A percentile compares a stretch with the other conserved stretches of the same genome.
phyloP scores from a whole-genome alignment of 2,888 invertebrate species.

The Eristalis pertinax region DNA sequence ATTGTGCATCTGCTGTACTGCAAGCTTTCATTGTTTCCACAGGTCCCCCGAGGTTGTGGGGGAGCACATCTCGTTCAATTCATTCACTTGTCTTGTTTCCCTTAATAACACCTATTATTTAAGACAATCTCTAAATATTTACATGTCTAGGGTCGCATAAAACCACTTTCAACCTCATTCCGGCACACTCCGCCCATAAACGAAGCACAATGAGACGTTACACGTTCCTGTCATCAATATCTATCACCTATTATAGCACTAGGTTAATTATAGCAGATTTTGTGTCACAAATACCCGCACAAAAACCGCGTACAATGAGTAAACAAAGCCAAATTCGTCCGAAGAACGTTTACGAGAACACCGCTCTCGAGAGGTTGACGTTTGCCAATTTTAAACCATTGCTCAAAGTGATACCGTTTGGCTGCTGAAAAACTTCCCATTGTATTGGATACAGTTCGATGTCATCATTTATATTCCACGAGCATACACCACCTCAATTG shows the following conservation, averaged over 20 bases:
- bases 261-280: background rate
- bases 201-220: background rate
- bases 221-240: background rate
- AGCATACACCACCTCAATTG: slow-evolving; percentile 20
- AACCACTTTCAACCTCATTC: background rate
- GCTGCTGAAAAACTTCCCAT: slow-evolving; percentile 31
- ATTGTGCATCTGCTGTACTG: too few relatives aligned
- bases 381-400: background rate
- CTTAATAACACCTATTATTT: too few relatives aligned
- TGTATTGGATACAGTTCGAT: slow-evolving; percentile 21
- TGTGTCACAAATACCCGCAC: background rate
- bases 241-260: background rate
- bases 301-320: background rate
- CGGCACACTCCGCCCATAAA: background rate
- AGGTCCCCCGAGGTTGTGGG: too few relatives aligned
- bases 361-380: background rate
- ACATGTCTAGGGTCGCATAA: background rate
- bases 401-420: slow-evolving; percentile 41
- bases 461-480: slow-evolving; percentile 39
- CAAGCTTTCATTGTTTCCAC: too few relatives aligned
- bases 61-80: too few relatives aligned
- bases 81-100: too few relatives aligned
- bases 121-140: too few relatives aligned
- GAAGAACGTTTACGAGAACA: slow-evolving; percentile 44
- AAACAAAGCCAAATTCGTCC: slow-evolving; percentile 8